phyloP scores from a whole-genome alignment of 2,888 invertebrate genomes.

The Heteromyza rotundicornis region DNA sequence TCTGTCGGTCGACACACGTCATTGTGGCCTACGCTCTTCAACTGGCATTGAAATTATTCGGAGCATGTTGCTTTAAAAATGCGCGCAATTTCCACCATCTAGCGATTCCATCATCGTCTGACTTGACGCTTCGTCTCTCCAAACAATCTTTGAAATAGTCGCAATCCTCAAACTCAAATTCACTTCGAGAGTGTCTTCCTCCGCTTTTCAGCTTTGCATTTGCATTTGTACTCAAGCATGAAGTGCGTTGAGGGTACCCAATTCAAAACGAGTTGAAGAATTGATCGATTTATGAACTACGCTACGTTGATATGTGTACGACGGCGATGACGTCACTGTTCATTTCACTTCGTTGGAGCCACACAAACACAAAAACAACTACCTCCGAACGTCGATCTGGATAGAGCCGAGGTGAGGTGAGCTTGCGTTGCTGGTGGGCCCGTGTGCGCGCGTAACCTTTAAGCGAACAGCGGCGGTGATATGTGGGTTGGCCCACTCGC shows the following conservation, averaged over 20 bases:
- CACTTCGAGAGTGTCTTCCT: neutral
- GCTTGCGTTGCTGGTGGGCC: neutral
- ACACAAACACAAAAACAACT: no score
- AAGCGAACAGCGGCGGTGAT: neutral
- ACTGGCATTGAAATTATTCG: constrained; percentile 26
- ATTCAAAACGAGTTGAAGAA: neutral
- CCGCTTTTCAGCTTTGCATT: constrained; percentile 1
- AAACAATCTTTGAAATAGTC: no score
- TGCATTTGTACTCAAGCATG: constrained; percentile 10
- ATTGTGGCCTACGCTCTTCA: constrained; percentile 27
- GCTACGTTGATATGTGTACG: neutral
- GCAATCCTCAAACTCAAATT: neutral
- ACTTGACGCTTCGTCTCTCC: no score
- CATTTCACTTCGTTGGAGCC: no score
- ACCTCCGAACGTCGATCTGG: no score
- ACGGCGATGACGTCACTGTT: constrained; percentile 13
- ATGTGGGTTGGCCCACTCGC: constrained; percentile 16
- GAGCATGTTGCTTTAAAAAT: constrained; percentile 1
- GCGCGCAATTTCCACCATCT: neutral
- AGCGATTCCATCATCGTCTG: no score
- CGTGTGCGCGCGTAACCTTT: constrained; percentile 1
- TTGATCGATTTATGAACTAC: constrained; percentile 52
- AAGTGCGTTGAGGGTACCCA: neutral
- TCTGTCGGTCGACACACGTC: constrained; percentile 24
- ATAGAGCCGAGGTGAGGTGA: neutral